Percentiles rank a stretch among this genome's conserved stretches.
Conservation (phyloP, 2,113 vertebrate genomes). For the Bucco capensis region DNA sequence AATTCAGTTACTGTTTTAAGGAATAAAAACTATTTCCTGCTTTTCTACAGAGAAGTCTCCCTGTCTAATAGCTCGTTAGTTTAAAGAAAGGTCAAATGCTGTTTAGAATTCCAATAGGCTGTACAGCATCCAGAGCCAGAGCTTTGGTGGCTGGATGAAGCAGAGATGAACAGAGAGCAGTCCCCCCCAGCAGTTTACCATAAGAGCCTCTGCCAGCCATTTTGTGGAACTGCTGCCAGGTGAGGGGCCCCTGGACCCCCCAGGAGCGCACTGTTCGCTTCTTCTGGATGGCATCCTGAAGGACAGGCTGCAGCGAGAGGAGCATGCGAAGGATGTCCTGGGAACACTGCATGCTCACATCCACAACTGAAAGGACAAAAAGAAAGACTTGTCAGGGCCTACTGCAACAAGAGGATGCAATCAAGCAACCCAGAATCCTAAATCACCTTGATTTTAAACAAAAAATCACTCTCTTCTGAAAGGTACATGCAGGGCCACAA, state of each 20-base stretch:
- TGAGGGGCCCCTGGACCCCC: constrained; percentile 96
- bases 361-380: constrained; percentile 77
- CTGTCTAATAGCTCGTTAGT: neutral
- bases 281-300: constrained; percentile 98
- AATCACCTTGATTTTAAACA: neutral
- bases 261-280: constrained; percentile 93
- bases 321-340: constrained; percentile 96
- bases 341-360: constrained; percentile 92
- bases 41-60: neutral
- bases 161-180: neutral
- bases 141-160: neutral
- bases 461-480: neutral
- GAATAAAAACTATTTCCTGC: neutral
- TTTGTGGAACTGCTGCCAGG: constrained; percentile 99
- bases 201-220: constrained; percentile 98
- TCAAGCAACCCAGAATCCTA: neutral
- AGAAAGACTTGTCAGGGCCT: neutral
- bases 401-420: neutral
- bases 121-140: neutral
- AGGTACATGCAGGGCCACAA: accelerated
- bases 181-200: constrained; percentile 73
- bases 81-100: neutral
- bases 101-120: neutral
- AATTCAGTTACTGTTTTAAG: neutral
- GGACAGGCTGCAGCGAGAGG: constrained; percentile 92